These are phyloP conservation scores for Steatocranus sp. DNA, from an alignment of 2,797 vertebrate genomes.

Conservation along the genomic window DNA sequence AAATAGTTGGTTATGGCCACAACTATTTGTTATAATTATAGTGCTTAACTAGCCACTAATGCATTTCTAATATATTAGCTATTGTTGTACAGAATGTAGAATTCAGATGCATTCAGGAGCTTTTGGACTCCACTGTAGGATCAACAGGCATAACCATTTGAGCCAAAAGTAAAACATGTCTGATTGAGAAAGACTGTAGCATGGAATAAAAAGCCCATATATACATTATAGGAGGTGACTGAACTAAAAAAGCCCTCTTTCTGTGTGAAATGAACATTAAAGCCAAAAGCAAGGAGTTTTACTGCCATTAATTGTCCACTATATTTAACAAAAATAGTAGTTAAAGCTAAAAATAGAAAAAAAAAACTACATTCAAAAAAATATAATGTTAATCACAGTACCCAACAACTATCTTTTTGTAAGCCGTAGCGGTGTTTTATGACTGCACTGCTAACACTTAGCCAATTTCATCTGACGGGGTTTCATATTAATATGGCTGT, in stretches of 20 bases:
- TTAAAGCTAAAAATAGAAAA: neutral
- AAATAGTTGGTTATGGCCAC: neutral
- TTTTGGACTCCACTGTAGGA: neutral
- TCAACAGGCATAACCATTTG: neutral
- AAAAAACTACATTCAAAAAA: neutral
- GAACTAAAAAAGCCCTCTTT: neutral
- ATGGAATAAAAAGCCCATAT: neutral
- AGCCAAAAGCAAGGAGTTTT: neutral
- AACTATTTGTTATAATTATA: constrained; percentile 4
- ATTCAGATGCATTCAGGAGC: neutral
- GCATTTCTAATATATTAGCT: neutral
- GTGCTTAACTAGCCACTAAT: neutral
- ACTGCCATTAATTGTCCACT: neutral
- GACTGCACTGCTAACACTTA: neutral
- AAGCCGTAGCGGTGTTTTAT: neutral
- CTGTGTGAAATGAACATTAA: neutral
- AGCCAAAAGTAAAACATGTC: neutral
- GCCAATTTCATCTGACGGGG: neutral
- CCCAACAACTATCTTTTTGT: neutral
- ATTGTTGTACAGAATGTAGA: neutral
- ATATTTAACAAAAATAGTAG: neutral
- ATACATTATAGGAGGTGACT: neutral
- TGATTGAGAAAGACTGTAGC: neutral
- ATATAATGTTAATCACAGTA: neutral
- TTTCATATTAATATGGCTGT: neutral